Conservation (phyloP, 2,113 vertebrate species). For the Herpailurus yagouaroundi region DNA sequence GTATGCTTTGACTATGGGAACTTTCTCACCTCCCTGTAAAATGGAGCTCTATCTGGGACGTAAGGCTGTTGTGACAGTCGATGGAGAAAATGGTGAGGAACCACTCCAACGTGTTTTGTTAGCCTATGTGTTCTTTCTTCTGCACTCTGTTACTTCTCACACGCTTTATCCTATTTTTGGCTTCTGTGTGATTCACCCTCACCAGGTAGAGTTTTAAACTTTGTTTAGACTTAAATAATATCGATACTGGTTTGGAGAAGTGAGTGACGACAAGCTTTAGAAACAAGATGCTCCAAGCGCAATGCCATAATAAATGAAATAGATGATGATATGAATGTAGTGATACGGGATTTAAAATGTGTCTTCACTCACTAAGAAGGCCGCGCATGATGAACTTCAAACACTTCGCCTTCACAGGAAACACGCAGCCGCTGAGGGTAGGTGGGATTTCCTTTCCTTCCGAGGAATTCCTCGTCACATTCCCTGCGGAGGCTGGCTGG, state of each 20-base stretch:
- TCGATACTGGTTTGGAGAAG: conserved; percentile 58
- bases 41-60: background rate
- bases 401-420: conserved; percentile 64
- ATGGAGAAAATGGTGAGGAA: background rate
- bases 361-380: conserved; percentile 71
- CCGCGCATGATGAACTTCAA: conserved; percentile 64
- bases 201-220: conserved; percentile 69
- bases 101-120: background rate
- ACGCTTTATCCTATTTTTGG: conserved; percentile 74
- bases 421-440: conserved; percentile 55
- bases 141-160: conserved; percentile 65
- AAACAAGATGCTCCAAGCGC: conserved; percentile 77
- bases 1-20: background rate
- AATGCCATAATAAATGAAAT: conserved; percentile 73
- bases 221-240: conserved; percentile 75
- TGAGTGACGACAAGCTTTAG: conserved; percentile 79
- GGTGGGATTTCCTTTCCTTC: conserved; percentile 58
- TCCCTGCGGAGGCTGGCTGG: fast-evolving
- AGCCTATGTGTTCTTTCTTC: background rate
- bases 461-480: conserved; percentile 62
- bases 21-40: background rate
- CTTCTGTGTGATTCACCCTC: conserved; percentile 77
- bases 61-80: background rate
- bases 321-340: conserved; percentile 73
- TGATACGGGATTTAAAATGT: conserved; percentile 66